These are phyloP conservation scores for Porites divaricata DNA, from an alignment of 92 coral and sea anemone genomes.

Conservation along the genomic window DNA sequence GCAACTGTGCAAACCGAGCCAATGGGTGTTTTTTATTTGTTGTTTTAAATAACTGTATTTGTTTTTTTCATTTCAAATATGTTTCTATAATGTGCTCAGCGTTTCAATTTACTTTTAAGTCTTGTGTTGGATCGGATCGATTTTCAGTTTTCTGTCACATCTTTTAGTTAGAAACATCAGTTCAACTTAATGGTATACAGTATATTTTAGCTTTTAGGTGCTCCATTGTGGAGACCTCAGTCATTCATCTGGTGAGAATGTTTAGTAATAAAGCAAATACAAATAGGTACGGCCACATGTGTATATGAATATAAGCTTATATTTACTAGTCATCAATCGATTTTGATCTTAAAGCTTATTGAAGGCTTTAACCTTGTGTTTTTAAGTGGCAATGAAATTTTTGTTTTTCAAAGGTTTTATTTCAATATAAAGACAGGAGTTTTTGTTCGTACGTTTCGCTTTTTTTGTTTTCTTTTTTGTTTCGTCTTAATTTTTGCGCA, in stretches of 20 bases:
- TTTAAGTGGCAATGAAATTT: slow-evolving; percentile 8
- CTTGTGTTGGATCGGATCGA: slow-evolving; percentile 35
- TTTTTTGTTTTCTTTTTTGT: no score
- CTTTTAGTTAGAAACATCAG: slow-evolving; percentile 32
- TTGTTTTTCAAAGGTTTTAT: slow-evolving; percentile 23
- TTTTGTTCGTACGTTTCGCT: no score
- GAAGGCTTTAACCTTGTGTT: slow-evolving; percentile 19
- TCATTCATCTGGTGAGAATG: slow-evolving; percentile 11
- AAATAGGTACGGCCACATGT: slow-evolving; percentile 4
- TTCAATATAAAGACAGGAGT: slow-evolving; percentile 10
- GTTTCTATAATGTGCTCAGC: slow-evolving; percentile 16
- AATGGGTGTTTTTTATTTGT: slow-evolving; percentile 22
- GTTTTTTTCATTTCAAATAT: slow-evolving; percentile 16
- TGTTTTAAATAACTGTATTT: slow-evolving; percentile 20
- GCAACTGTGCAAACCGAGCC: slow-evolving; percentile 14
- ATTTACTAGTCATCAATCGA: slow-evolving; percentile 4
- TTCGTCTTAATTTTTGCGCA: no score
- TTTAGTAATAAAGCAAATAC: slow-evolving; percentile 8
- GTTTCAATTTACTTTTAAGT: slow-evolving; percentile 26
- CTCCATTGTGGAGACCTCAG: slow-evolving; percentile 11
- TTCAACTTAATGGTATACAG: no score
- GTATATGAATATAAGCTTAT: background rate
- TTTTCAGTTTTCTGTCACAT: slow-evolving; percentile 16
- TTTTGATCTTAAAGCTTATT: slow-evolving; percentile 18
- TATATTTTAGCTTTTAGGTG: slow-evolving; percentile 3